These are phyloP conservation scores for Nymphicus hollandicus DNA, from an alignment of 2,113 vertebrate genomes.

Conservation along the genomic window DNA sequence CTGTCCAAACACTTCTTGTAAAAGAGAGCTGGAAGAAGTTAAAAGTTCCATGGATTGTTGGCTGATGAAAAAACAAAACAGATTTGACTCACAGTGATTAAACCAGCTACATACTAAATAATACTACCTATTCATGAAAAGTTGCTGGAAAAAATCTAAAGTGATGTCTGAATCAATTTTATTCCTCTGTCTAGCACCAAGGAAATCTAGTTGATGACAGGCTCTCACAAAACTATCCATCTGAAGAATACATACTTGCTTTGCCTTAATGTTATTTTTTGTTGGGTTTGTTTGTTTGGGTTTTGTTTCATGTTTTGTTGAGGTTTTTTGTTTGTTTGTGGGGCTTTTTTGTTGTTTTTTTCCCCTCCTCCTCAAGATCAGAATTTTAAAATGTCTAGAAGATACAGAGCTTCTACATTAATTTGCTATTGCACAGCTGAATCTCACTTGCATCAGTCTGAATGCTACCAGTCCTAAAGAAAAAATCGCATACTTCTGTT, in stretches of 20 bases:
- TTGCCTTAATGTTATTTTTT: not conserved
- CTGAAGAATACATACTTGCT: not conserved
- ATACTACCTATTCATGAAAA: not conserved
- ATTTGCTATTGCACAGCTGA: not conserved
- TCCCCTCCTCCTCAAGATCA: not conserved
- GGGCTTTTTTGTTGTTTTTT: not conserved
- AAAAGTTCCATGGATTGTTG: not conserved
- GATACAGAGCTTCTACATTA: not conserved
- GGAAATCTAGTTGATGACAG: not conserved
- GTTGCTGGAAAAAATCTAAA: not conserved
- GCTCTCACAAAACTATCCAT: not conserved
- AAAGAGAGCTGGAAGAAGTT: not conserved
- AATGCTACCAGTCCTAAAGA: not conserved
- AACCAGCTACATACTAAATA: not conserved
- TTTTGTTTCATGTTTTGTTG: not conserved
- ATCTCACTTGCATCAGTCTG: not conserved
- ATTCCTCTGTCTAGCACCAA: not conserved
- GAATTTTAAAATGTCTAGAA: not conserved
- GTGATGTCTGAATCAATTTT: not conserved
- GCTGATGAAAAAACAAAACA: not conserved
- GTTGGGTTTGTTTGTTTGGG: not conserved
- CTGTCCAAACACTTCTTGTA: not conserved
- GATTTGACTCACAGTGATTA: not conserved
- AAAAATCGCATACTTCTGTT: not conserved
- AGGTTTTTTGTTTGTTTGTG: not conserved